phyloP scores from a whole-genome alignment of 2,888 invertebrate species.

The Pterobdella sp. region DNA sequence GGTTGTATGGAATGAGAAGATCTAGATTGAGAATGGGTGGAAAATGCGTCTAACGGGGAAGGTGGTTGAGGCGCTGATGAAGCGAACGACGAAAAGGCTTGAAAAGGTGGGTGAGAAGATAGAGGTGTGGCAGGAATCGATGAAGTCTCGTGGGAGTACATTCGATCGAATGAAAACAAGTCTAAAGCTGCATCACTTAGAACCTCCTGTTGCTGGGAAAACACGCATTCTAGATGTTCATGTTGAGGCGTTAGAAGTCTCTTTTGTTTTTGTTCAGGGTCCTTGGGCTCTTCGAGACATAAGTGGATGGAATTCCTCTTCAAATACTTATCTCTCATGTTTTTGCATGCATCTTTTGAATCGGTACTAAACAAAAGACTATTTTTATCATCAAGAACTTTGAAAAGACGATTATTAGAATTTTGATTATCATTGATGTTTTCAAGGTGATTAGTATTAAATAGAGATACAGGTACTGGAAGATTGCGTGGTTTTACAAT shows the following conservation, averaged over 20 bases:
- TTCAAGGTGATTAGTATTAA: too few relatives aligned
- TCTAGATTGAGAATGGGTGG: not conserved
- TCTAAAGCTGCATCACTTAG: conserved; percentile 23
- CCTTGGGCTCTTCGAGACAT: not conserved
- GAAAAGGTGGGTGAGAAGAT: not conserved
- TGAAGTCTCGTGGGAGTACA: conserved; percentile 21
- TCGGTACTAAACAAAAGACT: too few relatives aligned
- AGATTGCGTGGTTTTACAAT: too few relatives aligned
- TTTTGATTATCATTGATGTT: not conserved
- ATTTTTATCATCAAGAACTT: too few relatives aligned
- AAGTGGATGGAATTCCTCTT: conserved; percentile 7
- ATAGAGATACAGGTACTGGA: too few relatives aligned
- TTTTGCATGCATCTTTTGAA: not conserved
- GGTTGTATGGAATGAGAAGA: not conserved
- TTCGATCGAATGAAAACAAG: conserved; percentile 24
- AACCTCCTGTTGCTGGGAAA: conserved; percentile 9
- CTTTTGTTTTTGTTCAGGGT: not conserved
- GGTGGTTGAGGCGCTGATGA: not conserved
- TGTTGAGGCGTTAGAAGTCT: not conserved
- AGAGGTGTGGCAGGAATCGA: not conserved
- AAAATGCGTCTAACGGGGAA: not conserved
- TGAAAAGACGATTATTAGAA: too few relatives aligned
- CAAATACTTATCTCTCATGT: conserved; percentile 6
- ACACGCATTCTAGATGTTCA: not conserved
- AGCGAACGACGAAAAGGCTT: not conserved